Conservation (phyloP, 1,140 invertebrate genomes). For the Pararge aegeria region DNA sequence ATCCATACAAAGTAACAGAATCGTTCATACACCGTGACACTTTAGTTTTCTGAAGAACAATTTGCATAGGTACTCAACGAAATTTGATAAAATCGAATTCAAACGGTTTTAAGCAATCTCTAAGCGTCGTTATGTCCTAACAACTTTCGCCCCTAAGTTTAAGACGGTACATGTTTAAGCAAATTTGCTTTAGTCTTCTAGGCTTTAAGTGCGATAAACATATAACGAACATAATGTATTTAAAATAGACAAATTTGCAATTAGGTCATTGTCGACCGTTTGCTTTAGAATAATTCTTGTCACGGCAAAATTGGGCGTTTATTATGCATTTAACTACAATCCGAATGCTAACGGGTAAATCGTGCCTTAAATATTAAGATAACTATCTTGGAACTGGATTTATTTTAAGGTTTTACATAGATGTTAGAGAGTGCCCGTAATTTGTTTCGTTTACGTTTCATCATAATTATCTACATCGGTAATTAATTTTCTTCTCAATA, state of each 20-base stretch:
- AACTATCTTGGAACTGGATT: neutral
- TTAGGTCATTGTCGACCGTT: conserved; percentile 14
- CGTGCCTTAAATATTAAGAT: neutral
- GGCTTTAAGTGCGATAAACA: neutral
- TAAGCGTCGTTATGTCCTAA: too few species aligned
- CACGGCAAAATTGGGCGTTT: conserved; percentile 16
- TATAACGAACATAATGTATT: neutral
- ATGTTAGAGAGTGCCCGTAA: too few species aligned
- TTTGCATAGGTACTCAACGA: conserved; percentile 22
- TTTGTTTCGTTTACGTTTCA: too few species aligned
- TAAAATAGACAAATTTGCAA: conserved; percentile 13
- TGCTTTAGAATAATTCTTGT: conserved; percentile 11
- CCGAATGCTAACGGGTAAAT: neutral
- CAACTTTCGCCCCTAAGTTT: too few species aligned
- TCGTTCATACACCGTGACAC: too few species aligned
- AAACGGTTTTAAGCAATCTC: neutral
- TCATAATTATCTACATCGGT: too few species aligned
- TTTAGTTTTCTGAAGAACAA: too few species aligned
- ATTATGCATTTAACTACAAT: neutral
- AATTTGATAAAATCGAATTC: conserved; percentile 23
- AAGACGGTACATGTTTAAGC: too few species aligned
- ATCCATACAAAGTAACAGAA: too few species aligned
- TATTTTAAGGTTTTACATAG: neutral
- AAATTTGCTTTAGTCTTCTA: too few species aligned
- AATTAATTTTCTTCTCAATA: too few species aligned